Percentiles rank a stretch among this genome's conserved stretches.
These are phyloP conservation scores for Nematostella vectensis DNA, from an alignment of 92 coral and sea anemone genomes.

Conservation along the genomic window DNA sequence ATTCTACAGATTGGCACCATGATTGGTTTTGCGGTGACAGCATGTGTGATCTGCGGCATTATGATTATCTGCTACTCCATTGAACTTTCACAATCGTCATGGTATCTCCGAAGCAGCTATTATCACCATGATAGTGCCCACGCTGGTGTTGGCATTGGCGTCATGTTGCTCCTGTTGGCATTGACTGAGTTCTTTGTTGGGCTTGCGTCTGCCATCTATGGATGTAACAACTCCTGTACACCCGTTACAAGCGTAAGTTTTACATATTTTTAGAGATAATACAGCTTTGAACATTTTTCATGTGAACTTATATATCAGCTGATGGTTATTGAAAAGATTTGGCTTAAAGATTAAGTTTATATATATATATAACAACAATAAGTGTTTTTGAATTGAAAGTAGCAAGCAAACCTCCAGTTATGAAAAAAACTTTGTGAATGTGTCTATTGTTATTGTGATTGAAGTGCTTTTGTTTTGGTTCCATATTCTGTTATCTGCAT, in stretches of 20 bases:
- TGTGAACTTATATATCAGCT: no score
- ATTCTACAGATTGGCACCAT: conserved; percentile 74
- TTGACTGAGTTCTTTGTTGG: conserved; percentile 54
- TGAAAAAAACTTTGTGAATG: no score
- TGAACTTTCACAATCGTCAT: conserved; percentile 16
- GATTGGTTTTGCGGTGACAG: conserved; percentile 67
- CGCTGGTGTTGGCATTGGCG: conserved; percentile 42
- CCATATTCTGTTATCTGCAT: no score
- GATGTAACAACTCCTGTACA: conserved; percentile 41
- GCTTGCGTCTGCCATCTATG: conserved; percentile 56
- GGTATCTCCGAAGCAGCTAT: conserved; percentile 6
- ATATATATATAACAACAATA: no score
- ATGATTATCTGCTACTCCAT: conserved; percentile 52
- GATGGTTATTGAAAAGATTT: no score
- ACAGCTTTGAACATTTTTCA: neutral
- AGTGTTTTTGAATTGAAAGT: no score
- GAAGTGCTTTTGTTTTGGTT: no score
- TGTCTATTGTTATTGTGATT: no score
- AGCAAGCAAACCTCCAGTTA: no score
- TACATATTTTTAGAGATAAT: no score
- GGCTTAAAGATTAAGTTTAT: no score
- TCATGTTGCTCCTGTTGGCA: conserved; percentile 34
- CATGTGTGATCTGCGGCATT: conserved; percentile 38
- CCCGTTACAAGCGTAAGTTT: neutral
- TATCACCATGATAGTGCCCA: neutral